A percentile compares a stretch with the other conserved stretches of the same genome.
These are phyloP conservation scores for Phorcus lineatus DNA, from an alignment of 2,888 invertebrate genomes.

Conservation along the genomic window DNA sequence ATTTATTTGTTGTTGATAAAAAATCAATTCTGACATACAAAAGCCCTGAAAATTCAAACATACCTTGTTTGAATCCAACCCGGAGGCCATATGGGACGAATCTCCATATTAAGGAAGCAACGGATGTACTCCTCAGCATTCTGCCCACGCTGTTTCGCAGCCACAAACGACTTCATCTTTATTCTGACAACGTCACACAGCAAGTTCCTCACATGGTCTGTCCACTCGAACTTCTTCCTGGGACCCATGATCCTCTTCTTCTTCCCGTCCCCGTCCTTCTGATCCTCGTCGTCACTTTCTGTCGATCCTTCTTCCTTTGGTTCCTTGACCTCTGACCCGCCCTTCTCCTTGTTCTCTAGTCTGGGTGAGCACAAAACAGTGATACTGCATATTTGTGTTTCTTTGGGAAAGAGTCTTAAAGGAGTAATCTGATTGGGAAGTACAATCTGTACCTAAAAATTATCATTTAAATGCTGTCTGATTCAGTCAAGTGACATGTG, in stretches of 20 bases:
- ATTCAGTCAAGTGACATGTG: no score
- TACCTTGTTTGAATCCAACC: conserved; percentile 81
- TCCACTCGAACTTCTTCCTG: conserved; percentile 86
- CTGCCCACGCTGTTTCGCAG: conserved; percentile 71
- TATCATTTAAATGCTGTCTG: no score
- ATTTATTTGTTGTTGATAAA: no score
- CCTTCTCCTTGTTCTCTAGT: conserved; percentile 40
- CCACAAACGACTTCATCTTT: conserved; percentile 77
- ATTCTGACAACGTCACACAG: conserved; percentile 75
- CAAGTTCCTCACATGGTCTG: conserved; percentile 77
- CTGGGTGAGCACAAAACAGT: neutral
- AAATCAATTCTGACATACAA: no score
- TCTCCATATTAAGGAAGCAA: conserved; percentile 79
- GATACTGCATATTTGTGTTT: no score
- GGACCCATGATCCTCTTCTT: conserved; percentile 80
- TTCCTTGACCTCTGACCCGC: conserved; percentile 46
- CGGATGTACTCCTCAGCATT: conserved; percentile 78
- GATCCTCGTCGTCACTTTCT: conserved; percentile 75
- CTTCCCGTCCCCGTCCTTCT: conserved; percentile 45
- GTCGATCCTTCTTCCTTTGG: conserved; percentile 61
- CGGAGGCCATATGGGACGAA: conserved; percentile 82
- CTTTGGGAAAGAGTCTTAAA: no score
- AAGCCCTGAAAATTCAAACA: neutral
- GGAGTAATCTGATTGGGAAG: no score
- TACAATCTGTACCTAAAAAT: no score